Percentiles rank a stretch among this genome's conserved stretches.
Evolutionary conservation across 2,113 vertebrate species (phyloP).

Genomic region (Gracilinanus agilis): DNA sequence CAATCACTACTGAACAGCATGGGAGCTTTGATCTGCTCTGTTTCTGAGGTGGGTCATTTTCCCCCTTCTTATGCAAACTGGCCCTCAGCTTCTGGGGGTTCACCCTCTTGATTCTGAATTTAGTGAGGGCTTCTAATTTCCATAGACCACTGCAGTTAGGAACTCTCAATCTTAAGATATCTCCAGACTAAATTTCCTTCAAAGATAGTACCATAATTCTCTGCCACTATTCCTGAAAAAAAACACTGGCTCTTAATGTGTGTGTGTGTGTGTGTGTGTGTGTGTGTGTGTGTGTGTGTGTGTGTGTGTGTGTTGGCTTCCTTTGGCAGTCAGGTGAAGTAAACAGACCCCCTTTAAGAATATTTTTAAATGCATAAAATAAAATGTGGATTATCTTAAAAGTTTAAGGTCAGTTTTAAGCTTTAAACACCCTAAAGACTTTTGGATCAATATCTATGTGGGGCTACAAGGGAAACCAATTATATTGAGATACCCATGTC

Average conservation of each 20-base stretch:
- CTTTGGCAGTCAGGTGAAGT: background rate
- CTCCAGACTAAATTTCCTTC: background rate
- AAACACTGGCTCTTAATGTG: background rate
- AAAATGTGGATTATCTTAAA: background rate
- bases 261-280: background rate
- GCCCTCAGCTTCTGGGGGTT: background rate
- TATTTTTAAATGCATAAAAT: background rate
- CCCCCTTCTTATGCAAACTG: background rate
- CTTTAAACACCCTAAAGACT: background rate
- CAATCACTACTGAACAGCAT: background rate
- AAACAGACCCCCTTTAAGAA: background rate
- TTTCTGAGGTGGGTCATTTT: background rate
- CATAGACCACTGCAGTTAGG: background rate
- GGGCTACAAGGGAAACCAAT: background rate
- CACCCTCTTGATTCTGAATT: background rate
- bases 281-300: too few species aligned
- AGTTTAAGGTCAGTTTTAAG: background rate
- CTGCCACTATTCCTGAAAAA: background rate
- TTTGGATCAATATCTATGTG: background rate
- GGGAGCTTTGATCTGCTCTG: background rate
- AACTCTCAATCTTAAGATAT: background rate
- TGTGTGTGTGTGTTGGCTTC: background rate
- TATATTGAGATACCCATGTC: background rate
- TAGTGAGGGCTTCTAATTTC: background rate
- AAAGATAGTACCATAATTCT: background rate